Base-by-base conservation (phyloP, 2,888 invertebrate species). In the Nephrocerus scutellatus region DNA sequence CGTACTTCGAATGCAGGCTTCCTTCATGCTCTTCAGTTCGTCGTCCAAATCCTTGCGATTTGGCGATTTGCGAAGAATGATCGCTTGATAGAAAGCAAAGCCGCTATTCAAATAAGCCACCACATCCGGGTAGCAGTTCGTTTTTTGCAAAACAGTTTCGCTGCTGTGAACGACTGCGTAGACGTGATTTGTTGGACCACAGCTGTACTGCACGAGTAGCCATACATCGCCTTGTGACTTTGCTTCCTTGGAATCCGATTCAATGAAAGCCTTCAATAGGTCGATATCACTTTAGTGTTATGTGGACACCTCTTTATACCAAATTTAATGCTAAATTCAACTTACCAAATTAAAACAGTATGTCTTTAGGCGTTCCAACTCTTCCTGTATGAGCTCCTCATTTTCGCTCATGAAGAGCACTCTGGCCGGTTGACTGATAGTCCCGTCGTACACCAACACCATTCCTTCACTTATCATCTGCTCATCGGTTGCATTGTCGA, bases 181-280 rank as follows among this genome's bases (percentile, higher is more conserved):
- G 30, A 51, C 42, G 4, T 60, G 51, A 14, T 41, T 49, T 4
- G 50, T 42, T 1, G 52, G 51, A 4, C 51, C 48, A 2, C 52
- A 52, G 26, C 56, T 57, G 32, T 62, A 59, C 25, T 62, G 63
- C 5, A 62, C 49, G 5, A 62, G 43, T 20, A 63, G 35, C 55
- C 57, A 62, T 2, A 52, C 50, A 4, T 49, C 21, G 2, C 52
- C 49, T n/a, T n/a, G n/a, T n/a, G n/a, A n/a, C n/a, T n/a, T n/a
- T n/a, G n/a, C n/a, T n/a, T n/a, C n/a, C n/a, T n/a, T n/a, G n/a
- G n/a, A n/a, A n/a, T n/a, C n/a, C n/a, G n/a, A n/a, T n/a, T n/a
- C n/a, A n/a, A n/a, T n/a, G n/a, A n/a, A n/a, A n/a, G n/a, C n/a
- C n/a, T n/a, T n/a, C n/a, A n/a, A n/a, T n/a, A n/a, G n/a, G n/a